Percentiles rank a stretch among this genome's conserved stretches.
These are phyloP conservation scores for Telmatherina bonti DNA, from an alignment of 2,797 vertebrate genomes.

Conservation along the genomic window DNA sequence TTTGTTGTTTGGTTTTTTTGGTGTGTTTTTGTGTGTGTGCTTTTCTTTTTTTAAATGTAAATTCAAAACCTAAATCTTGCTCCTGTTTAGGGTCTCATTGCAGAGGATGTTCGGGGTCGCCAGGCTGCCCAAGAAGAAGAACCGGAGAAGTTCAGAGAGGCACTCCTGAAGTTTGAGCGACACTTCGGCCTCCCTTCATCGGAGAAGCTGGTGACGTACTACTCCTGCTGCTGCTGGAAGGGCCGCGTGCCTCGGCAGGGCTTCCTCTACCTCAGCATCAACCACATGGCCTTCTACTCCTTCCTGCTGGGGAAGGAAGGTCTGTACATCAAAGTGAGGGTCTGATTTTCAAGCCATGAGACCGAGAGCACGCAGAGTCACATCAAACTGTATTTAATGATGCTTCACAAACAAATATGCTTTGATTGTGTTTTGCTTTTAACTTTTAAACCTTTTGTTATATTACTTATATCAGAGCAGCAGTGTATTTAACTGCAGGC, in stretches of 20 bases:
- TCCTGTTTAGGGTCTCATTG: conserved; percentile 90
- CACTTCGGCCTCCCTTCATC: conserved; percentile 91
- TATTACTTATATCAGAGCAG: no score
- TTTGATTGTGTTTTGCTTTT: background rate
- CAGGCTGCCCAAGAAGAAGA: conserved; percentile 92
- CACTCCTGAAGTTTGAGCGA: conserved; percentile 90
- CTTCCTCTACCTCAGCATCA: conserved; percentile 96
- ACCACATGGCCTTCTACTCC: conserved; percentile 98
- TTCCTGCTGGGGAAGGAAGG: conserved; percentile 97
- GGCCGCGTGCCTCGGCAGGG: conserved; percentile 95
- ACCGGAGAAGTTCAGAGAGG: conserved; percentile 93
- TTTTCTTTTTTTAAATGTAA: background rate
- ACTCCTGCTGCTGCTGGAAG: conserved; percentile 98
- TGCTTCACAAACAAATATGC: background rate
- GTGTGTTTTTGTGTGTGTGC: no score
- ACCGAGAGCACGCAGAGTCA: background rate
- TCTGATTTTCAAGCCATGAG: conserved; percentile 17
- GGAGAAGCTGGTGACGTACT: conserved; percentile 93
- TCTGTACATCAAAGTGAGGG: conserved; percentile 70
- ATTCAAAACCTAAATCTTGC: background rate
- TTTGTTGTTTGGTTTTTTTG: no score
- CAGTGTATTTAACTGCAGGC: background rate
- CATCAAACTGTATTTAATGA: background rate
- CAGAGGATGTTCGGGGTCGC: conserved; percentile 91
- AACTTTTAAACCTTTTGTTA: no score